Evolutionary conservation across 1,140 invertebrate genomes (phyloP).

Genomic region (Diabrotica virgifera): DNA sequence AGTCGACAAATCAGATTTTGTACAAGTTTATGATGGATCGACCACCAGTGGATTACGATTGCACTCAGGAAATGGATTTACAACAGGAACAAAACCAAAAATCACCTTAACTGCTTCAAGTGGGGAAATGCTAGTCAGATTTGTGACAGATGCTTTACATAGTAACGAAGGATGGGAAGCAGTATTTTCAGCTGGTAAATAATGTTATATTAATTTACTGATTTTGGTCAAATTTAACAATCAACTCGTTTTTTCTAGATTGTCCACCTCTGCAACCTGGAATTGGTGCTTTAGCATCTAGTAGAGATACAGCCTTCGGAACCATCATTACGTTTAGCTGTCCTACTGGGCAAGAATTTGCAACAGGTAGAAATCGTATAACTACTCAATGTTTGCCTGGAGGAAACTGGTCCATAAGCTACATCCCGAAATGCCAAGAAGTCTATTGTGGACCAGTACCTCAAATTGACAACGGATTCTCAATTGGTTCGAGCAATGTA

Average conservation of each 20-base stretch:
- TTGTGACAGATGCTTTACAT: slow-evolving; percentile 84
- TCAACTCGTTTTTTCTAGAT: slow-evolving; percentile 58
- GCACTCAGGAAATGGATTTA: slow-evolving; percentile 87
- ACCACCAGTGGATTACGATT: slow-evolving; percentile 80
- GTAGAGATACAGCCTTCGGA: slow-evolving; percentile 87
- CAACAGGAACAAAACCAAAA: slow-evolving; percentile 72
- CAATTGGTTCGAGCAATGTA: slow-evolving; percentile 91
- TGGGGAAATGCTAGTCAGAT: slow-evolving; percentile 86
- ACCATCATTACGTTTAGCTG: slow-evolving; percentile 88
- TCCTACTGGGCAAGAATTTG: slow-evolving; percentile 91
- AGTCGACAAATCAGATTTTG: slow-evolving; percentile 81
- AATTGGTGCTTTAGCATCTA: slow-evolving; percentile 82
- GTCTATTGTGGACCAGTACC: slow-evolving; percentile 96
- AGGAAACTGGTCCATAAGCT: slow-evolving; percentile 89
- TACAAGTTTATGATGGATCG: slow-evolving; percentile 84
- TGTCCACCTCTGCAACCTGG: slow-evolving; percentile 83
- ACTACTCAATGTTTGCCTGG: slow-evolving; percentile 82
- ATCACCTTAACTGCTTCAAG: slow-evolving; percentile 89
- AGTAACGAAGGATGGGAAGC: slow-evolving; percentile 82
- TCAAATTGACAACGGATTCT: slow-evolving; percentile 96
- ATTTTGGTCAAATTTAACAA: neutral
- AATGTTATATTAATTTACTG: neutral
- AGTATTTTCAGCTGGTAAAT: slow-evolving; percentile 82
- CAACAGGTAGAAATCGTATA: slow-evolving; percentile 81
- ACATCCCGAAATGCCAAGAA: slow-evolving; percentile 95